Evolutionary conservation across 2,888 invertebrate genomes (phyloP).

Genomic region (Diarsia mendica): DNA sequence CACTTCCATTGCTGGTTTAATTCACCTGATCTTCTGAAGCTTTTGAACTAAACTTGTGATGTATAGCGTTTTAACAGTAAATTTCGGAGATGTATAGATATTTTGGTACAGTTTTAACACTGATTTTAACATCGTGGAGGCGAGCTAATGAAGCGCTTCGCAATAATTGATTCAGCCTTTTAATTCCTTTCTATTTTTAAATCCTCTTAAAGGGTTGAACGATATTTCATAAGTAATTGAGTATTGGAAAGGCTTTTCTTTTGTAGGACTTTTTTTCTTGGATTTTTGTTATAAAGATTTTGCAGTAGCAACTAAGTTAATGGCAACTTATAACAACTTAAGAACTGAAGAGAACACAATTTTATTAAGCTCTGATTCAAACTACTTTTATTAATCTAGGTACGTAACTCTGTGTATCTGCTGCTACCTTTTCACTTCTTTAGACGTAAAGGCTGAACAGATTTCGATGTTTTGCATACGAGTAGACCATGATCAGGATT

Average conservation of each 20-base stretch:
- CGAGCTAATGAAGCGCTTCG: slow-evolving; percentile 68
- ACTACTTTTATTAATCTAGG: not conserved
- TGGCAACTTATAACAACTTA: no score
- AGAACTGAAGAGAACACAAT: not conserved
- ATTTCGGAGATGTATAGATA: not conserved
- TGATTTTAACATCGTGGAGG: slow-evolving; percentile 67
- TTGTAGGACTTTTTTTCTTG: not conserved
- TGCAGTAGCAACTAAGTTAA: no score
- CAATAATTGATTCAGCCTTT: slow-evolving; percentile 66
- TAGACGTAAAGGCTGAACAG: not conserved
- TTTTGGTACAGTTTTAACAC: slow-evolving; percentile 48
- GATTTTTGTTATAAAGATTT: not conserved
- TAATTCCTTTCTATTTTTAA: slow-evolving; percentile 50
- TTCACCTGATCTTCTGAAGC: not conserved
- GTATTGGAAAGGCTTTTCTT: slow-evolving; percentile 15
- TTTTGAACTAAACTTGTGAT: slow-evolving; percentile 29
- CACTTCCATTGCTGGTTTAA: slow-evolving; percentile 45
- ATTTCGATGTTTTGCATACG: not conserved
- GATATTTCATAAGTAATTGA: slow-evolving; percentile 49
- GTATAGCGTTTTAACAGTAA: slow-evolving; percentile 15
- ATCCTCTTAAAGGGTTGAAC: slow-evolving; percentile 46
- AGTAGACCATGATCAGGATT: not conserved
- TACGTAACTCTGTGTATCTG: not conserved
- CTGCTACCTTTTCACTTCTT: not conserved
- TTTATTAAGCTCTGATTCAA: no score